Conservation (phyloP, 1,140 invertebrate species). For the Fopius arisanus region DNA sequence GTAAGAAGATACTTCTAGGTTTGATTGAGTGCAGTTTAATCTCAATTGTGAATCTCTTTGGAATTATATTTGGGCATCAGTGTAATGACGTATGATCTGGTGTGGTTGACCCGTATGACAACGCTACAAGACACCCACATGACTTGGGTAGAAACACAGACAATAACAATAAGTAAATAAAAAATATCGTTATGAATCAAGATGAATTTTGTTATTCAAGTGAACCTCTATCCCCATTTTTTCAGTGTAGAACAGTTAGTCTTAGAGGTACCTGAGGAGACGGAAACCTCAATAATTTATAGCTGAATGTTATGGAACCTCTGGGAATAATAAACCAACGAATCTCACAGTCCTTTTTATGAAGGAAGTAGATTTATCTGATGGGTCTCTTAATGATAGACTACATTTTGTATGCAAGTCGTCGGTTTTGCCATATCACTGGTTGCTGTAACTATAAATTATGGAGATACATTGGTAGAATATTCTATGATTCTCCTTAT, state of each 20-base stretch:
- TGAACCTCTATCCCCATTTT: neutral
- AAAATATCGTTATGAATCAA: neutral
- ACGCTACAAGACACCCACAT: constrained; percentile 1
- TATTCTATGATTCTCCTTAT: too few species aligned
- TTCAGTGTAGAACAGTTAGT: neutral
- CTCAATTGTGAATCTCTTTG: neutral
- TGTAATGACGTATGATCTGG: neutral
- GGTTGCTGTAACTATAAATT: too few species aligned
- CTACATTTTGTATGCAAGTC: too few species aligned
- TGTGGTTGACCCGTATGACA: neutral
- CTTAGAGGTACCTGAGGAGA: neutral
- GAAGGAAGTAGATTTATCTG: too few species aligned
- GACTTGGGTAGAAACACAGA: neutral
- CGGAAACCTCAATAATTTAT: neutral
- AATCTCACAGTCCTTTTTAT: too few species aligned
- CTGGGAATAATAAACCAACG: too few species aligned
- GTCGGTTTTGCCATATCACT: too few species aligned
- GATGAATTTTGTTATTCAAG: neutral
- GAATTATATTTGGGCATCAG: neutral
- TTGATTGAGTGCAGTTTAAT: neutral
- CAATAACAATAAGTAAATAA: neutral
- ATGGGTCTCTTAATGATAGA: too few species aligned
- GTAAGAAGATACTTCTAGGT: neutral
- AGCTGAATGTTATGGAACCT: too few species aligned
- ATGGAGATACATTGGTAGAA: too few species aligned